Conservation (phyloP, 2,888 invertebrate genomes). For the Amblyjoppa proteus region DNA sequence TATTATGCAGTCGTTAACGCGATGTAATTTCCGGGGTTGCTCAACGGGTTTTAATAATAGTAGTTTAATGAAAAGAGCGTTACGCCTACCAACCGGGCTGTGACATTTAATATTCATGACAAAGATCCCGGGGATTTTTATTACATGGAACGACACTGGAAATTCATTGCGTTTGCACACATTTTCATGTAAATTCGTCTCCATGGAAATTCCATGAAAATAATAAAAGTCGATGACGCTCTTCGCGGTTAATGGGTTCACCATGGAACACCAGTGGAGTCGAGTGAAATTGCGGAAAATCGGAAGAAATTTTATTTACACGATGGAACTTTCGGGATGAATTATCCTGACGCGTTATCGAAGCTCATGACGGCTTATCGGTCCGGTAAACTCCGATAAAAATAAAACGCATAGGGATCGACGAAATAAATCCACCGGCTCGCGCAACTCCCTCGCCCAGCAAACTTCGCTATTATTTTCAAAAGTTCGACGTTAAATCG, state of each 20-base stretch:
- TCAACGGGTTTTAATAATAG: not conserved
- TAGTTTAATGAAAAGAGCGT: not conserved
- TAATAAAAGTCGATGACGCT: not conserved
- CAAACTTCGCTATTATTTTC: not conserved
- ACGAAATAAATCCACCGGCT: not conserved
- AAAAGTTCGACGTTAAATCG: not conserved
- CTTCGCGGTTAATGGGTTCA: not conserved
- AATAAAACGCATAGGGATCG: not conserved
- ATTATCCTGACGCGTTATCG: not conserved
- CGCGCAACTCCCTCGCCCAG: not conserved
- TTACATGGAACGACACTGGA: constrained; percentile 1
- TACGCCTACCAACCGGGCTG: not conserved
- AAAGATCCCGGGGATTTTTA: not conserved
- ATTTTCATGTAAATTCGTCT: not conserved
- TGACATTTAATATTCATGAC: constrained; percentile 32
- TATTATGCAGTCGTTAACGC: not conserved
- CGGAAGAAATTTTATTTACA: not conserved
- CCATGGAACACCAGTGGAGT: not conserved
- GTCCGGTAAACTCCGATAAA: constrained; percentile 1
- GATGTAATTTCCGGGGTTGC: not conserved
- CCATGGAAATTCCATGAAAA: not conserved
- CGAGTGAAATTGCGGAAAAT: not conserved
- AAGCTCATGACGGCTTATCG: not conserved
- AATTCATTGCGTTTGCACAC: constrained; percentile 9
- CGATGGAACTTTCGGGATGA: not conserved